Conservation (phyloP, 2,888 invertebrate genomes). For the Miltochrista miniata region DNA sequence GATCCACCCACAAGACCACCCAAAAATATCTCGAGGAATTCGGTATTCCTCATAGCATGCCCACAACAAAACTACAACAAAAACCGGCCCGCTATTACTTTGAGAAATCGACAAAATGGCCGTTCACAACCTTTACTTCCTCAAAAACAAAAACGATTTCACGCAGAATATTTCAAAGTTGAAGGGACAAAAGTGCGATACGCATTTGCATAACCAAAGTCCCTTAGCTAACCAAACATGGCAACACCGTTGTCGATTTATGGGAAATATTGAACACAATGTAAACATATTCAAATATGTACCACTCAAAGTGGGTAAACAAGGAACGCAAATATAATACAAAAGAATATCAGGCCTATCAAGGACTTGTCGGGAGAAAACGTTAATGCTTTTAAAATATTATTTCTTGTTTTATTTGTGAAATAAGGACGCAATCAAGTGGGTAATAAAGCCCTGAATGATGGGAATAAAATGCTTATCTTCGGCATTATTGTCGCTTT, state of each 20-base stretch:
- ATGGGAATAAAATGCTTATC: slow-evolving; percentile 29
- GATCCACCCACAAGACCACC: too few relatives aligned
- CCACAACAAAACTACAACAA: too few relatives aligned
- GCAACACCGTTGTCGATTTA: slow-evolving; percentile 27
- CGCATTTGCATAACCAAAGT: slow-evolving; percentile 24
- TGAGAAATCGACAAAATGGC: not conserved
- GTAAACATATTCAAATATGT: slow-evolving; percentile 29
- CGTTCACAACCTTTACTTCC: not conserved
- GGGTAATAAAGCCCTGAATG: slow-evolving; percentile 33
- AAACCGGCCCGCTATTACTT: not conserved
- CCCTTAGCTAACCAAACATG: slow-evolving; percentile 24
- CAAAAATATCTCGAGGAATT: too few relatives aligned
- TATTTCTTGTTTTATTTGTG: slow-evolving; percentile 21
- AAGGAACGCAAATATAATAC: slow-evolving; percentile 13
- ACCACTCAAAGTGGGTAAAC: slow-evolving; percentile 36
- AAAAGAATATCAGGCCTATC: slow-evolving; percentile 7
- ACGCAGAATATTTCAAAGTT: slow-evolving; percentile 1
- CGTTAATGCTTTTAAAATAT: slow-evolving; percentile 10
- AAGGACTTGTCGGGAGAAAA: slow-evolving; percentile 11
- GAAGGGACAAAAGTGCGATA: slow-evolving; percentile 5
- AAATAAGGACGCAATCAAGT: slow-evolving; percentile 30
- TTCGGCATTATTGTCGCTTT: slow-evolving; percentile 20
- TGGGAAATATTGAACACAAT: slow-evolving; percentile 44
- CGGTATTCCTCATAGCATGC: too few relatives aligned
- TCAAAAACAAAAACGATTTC: not conserved